phyloP scores from a whole-genome alignment of 1,140 invertebrate genomes.

The Micrasema minimum region DNA sequence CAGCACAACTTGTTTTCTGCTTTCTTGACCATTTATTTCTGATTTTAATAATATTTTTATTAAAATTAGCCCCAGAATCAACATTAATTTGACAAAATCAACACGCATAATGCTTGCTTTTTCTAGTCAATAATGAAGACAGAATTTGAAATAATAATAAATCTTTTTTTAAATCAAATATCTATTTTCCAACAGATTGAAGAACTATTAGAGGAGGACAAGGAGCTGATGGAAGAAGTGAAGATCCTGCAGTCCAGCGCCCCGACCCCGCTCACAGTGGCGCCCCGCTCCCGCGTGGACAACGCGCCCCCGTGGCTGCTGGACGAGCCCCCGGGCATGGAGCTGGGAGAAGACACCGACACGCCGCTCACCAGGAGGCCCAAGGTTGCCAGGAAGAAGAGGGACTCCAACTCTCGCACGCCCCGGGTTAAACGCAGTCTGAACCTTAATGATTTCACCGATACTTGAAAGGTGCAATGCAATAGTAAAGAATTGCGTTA shows the following conservation, averaged over 20 bases:
- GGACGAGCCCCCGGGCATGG: background rate
- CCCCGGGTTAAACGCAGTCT: slow-evolving; percentile 6
- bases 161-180: background rate
- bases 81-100: background rate
- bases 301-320: slow-evolving; percentile 8
- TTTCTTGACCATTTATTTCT: too few species aligned
- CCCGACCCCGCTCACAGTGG: background rate
- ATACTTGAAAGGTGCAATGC: background rate
- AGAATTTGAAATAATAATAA: background rate
- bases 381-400: background rate
- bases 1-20: too few species aligned
- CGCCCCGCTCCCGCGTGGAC: background rate
- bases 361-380: slow-evolving; percentile 2
- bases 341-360: background rate
- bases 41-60: background rate
- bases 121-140: background rate
- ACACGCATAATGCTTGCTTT: background rate
- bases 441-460: slow-evolving; percentile 1
- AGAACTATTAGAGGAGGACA: slow-evolving; percentile 46
- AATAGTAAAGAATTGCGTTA: too few species aligned
- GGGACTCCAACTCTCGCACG: background rate
- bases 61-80: background rate
- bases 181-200: too few species aligned
- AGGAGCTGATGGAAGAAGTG: slow-evolving; percentile 41
- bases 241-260: slow-evolving; percentile 22